phyloP scores from a whole-genome alignment of 2,888 invertebrate genomes.

The Melieria omissa region DNA sequence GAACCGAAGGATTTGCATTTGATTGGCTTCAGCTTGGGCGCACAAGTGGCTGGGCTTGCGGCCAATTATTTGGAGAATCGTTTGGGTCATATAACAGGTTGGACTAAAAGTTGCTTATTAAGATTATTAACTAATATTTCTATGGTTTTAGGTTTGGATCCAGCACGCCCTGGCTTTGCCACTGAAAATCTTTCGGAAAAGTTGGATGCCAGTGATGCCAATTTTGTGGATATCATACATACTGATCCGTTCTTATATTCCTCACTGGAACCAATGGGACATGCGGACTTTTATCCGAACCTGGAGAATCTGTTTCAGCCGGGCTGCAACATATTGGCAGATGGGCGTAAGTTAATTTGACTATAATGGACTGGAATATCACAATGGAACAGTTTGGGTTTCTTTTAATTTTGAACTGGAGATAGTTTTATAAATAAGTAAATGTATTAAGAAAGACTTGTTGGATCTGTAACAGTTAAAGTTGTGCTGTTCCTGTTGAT shows the following conservation, averaged over 20 bases:
- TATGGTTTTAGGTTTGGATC: conserved; percentile 70
- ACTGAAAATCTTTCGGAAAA: conserved; percentile 66
- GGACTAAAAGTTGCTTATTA: conserved; percentile 1
- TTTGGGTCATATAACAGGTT: conserved; percentile 71
- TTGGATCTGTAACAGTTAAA: no score
- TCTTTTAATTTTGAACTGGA: no score
- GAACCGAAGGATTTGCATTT: conserved; percentile 69
- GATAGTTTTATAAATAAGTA: no score
- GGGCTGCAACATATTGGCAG: conserved; percentile 67
- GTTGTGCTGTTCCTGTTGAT: no score
- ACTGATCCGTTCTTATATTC: conserved; percentile 72
- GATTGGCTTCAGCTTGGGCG: conserved; percentile 76
- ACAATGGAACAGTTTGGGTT: no score
- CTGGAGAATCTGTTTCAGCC: conserved; percentile 70
- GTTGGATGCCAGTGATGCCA: conserved; percentile 71
- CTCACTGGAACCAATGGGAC: conserved; percentile 69
- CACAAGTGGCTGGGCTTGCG: conserved; percentile 70
- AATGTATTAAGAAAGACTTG: no score
- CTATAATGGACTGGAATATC: no score
- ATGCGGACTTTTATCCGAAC: conserved; percentile 72
- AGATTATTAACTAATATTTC: no score
- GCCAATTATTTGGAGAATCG: conserved; percentile 68
- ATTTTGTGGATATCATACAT: conserved; percentile 74
- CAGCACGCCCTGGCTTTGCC: conserved; percentile 73
- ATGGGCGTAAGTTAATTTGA: conserved; percentile 43